A percentile compares a stretch with the other conserved stretches of the same genome.
Evolutionary conservation across 2,797 vertebrate species (phyloP).

Genomic region (Harpagifer antarcticus): DNA sequence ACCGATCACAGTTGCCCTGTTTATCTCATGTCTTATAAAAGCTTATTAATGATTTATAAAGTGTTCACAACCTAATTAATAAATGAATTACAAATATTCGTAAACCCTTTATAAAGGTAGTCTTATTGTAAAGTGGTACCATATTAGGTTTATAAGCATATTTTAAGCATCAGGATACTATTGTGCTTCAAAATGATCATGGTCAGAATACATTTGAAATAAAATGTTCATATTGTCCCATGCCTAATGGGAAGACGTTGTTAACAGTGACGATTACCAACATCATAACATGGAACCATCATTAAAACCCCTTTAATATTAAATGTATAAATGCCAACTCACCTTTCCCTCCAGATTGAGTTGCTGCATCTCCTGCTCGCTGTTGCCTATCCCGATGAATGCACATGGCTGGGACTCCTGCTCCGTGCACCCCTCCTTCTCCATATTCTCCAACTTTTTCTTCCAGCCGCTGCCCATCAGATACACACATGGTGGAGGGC

Average conservation of each 20-base stretch:
- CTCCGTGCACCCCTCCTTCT: slow-evolving; percentile 95
- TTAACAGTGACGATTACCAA: not conserved
- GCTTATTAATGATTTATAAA: too few relatives aligned
- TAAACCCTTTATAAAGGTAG: too few relatives aligned
- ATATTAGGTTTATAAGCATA: too few relatives aligned
- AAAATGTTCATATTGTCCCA: too few relatives aligned
- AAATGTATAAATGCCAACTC: slow-evolving; percentile 11
- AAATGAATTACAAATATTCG: too few relatives aligned
- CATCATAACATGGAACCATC: not conserved
- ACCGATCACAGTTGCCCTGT: too few relatives aligned
- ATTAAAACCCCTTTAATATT: not conserved
- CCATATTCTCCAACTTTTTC: slow-evolving; percentile 98
- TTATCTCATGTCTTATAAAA: too few relatives aligned
- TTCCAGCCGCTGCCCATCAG: slow-evolving; percentile 99
- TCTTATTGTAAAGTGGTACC: too few relatives aligned
- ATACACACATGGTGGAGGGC: slow-evolving; percentile 97
- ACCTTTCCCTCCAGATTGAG: slow-evolving; percentile 99
- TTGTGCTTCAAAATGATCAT: too few relatives aligned
- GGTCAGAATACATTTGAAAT: too few relatives aligned
- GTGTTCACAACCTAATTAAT: too few relatives aligned
- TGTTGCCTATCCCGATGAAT: slow-evolving; percentile 99
- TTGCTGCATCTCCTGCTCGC: slow-evolving; percentile 99
- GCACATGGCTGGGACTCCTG: slow-evolving; percentile 98
- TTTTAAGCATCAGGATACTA: too few relatives aligned
- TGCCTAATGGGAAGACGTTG: not conserved